Evolutionary conservation across 2,888 invertebrate species (phyloP).

Genomic region (Drosophila lacicola): DNA sequence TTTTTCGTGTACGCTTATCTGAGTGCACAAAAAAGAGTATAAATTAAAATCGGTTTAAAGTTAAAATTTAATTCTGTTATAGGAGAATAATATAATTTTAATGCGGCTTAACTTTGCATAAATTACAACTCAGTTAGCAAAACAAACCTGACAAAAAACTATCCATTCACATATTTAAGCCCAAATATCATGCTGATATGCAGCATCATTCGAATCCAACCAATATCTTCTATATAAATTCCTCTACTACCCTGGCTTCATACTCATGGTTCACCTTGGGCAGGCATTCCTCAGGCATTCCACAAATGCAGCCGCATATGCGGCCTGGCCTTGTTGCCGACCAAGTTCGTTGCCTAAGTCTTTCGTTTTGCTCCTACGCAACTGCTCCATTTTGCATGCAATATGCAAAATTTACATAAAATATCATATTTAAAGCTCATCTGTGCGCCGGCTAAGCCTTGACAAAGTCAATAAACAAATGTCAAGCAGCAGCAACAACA

Average conservation of each 20-base stretch:
- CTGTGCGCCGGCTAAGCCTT: slow-evolving; percentile 40
- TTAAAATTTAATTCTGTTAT: neutral
- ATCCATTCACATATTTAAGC: too few relatives aligned
- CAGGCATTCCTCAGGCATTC: neutral
- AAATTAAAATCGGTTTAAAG: too few relatives aligned
- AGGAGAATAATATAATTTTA: neutral
- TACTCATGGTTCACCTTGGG: slow-evolving; percentile 23
- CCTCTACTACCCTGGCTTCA: neutral
- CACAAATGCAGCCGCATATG: slow-evolving; percentile 26
- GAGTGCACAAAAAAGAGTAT: too few relatives aligned
- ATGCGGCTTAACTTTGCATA: neutral
- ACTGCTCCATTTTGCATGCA: slow-evolving; percentile 39
- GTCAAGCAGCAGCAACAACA: slow-evolving; percentile 34
- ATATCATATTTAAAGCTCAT: slow-evolving; percentile 20
- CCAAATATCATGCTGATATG: neutral
- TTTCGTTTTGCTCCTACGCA: slow-evolving; percentile 61
- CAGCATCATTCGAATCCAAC: neutral
- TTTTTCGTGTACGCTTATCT: too few relatives aligned
- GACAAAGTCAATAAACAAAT: slow-evolving; percentile 57
- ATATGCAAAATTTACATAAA: neutral
- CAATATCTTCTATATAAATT: neutral
- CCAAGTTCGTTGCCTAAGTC: slow-evolving; percentile 76
- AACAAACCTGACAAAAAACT: too few relatives aligned
- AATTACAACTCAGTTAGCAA: slow-evolving; percentile 3
- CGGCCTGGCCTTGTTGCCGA: slow-evolving; percentile 35